phyloP scores from a whole-genome alignment of 30 jellyfish, hydroid and myxozoan genomes.

The Pelagia noctiluca region DNA sequence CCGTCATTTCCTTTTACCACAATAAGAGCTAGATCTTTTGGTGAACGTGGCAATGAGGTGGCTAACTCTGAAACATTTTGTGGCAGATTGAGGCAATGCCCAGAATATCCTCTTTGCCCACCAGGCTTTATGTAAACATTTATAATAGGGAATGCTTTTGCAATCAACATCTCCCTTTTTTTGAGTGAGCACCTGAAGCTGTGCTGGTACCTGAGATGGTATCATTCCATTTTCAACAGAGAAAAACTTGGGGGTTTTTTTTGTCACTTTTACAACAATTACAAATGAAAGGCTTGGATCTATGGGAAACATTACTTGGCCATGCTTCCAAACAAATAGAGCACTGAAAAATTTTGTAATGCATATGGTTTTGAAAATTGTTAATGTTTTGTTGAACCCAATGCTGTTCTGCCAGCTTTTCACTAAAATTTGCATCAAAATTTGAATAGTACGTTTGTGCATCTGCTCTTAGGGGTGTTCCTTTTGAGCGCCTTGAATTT shows the following conservation, averaged over 20 bases:
- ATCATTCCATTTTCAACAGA: constrained; percentile 16
- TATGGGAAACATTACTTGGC: constrained; percentile 21
- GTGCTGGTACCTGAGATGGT: constrained; percentile 37
- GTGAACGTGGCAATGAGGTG: constrained; percentile 27
- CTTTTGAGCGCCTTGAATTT: neutral
- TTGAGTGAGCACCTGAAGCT: constrained; percentile 29
- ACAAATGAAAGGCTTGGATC: constrained; percentile 15
- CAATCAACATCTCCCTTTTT: constrained; percentile 34
- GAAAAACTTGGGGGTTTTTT: constrained; percentile 7
- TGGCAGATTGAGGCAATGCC: constrained; percentile 40
- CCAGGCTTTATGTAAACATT: constrained; percentile 27
- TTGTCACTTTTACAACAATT: constrained; percentile 30
- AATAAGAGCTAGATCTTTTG: constrained; percentile 26
- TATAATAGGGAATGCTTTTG: constrained; percentile 44
- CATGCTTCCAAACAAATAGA: constrained; percentile 29
- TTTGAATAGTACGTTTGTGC: neutral
- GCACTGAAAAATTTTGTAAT: constrained; percentile 27
- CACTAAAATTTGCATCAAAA: neutral
- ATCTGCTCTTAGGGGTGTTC: neutral
- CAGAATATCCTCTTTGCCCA: constrained; percentile 49
- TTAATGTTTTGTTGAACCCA: neutral
- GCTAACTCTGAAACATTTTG: constrained; percentile 9
- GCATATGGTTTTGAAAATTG: constrained; percentile 3
- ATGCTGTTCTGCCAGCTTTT: neutral
- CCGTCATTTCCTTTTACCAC: constrained; percentile 20